Evolutionary conservation across 2,797 vertebrate species (phyloP).

Genomic region (Anabacerthia variegaticeps): DNA sequence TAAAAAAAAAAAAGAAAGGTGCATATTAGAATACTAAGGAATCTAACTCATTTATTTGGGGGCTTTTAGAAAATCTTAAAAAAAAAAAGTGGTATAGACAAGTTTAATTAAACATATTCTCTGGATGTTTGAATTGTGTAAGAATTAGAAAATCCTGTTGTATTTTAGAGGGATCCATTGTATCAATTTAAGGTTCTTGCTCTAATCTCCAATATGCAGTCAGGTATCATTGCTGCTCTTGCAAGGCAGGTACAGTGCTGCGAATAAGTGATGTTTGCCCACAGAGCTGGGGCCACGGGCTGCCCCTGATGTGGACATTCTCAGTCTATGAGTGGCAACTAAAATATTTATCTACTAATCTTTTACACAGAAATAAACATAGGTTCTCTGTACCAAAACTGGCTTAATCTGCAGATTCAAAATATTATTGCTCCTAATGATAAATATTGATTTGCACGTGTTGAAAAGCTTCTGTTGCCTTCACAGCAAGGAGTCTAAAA

Average conservation of each 20-base stretch:
- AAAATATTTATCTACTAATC: neutral
- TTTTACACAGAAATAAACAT: neutral
- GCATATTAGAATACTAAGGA: conserved; percentile 64
- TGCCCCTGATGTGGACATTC: neutral
- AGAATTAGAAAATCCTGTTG: conserved; percentile 16
- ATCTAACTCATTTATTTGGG: conserved; percentile 65
- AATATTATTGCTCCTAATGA: neutral
- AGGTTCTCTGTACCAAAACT: neutral
- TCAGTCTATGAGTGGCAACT: neutral
- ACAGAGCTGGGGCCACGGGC: neutral
- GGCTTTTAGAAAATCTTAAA: neutral
- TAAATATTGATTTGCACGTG: neutral
- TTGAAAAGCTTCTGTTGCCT: neutral
- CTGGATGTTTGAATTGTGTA: conserved; percentile 61
- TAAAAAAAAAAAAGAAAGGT: conserved; percentile 32
- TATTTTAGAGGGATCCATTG: conserved; percentile 32
- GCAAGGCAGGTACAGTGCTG: neutral
- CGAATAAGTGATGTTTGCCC: neutral
- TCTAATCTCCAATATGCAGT: neutral
- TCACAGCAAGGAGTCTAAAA: neutral
- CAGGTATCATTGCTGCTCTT: neutral
- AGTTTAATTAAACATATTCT: conserved; percentile 78
- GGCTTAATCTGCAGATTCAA: neutral
- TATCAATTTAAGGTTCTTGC: conserved; percentile 4
- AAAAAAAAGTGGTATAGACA: conserved; percentile 34